Conservation (phyloP, 2,888 invertebrate genomes). For the Apodemia duryi region DNA sequence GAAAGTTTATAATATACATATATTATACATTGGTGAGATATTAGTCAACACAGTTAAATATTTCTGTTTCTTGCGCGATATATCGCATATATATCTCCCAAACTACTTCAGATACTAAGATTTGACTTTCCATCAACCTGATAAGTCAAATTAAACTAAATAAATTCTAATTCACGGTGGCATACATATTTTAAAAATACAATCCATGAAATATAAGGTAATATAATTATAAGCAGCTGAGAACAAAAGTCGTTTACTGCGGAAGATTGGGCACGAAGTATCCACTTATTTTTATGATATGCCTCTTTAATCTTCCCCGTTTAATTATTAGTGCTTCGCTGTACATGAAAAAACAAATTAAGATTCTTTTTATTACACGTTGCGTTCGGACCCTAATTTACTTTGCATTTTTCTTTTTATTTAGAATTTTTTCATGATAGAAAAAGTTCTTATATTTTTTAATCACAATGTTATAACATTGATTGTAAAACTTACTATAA, state of each 20-base stretch:
- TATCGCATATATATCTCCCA: too few relatives aligned
- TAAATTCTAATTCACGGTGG: neutral
- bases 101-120: too few relatives aligned
- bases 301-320: slow-evolving; percentile 19
- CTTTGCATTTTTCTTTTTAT: neutral
- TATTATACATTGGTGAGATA: too few relatives aligned
- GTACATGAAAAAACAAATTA: slow-evolving; percentile 17
- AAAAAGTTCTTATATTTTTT: too few relatives aligned
- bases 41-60: too few relatives aligned
- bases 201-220: neutral
- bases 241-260: slow-evolving; percentile 17
- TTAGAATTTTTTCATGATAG: neutral
- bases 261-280: slow-evolving; percentile 19
- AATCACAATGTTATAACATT: too few relatives aligned
- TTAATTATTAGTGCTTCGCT: slow-evolving; percentile 20
- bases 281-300: slow-evolving; percentile 19
- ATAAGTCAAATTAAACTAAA: too few relatives aligned
- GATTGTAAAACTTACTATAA: too few relatives aligned
- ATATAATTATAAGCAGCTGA: neutral
- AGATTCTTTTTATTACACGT: neutral
- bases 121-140: too few relatives aligned
- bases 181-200: neutral
- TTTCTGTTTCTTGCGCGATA: too few relatives aligned
- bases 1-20: too few relatives aligned
- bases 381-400: neutral